Conservation (phyloP, 2,797 vertebrate genomes). For the Parambassis ranga region DNA sequence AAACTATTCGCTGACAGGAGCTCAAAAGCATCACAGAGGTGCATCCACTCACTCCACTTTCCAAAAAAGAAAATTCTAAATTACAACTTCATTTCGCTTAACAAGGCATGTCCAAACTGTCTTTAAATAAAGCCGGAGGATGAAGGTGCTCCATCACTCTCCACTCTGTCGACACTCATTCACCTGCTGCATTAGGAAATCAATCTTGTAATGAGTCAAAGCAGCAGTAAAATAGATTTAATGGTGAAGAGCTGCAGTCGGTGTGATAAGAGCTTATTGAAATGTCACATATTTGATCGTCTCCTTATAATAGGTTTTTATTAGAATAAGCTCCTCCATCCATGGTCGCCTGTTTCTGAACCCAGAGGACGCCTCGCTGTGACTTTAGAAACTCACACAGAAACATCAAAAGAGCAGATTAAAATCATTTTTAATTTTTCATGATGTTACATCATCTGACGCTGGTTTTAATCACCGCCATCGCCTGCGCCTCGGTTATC, state of each 20-base stretch:
- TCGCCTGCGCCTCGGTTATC: not conserved
- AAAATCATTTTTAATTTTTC: not conserved
- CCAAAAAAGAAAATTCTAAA: not conserved
- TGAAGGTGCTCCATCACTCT: constrained; percentile 4
- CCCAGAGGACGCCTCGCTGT: too few relatives aligned
- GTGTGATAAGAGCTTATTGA: constrained; percentile 44
- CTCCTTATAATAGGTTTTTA: constrained; percentile 5
- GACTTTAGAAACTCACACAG: too few relatives aligned
- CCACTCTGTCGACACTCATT: not conserved
- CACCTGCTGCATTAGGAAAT: constrained; percentile 49
- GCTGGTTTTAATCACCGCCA: not conserved
- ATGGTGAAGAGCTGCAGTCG: constrained; percentile 28
- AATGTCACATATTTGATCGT: constrained; percentile 43
- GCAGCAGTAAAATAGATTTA: constrained; percentile 40
- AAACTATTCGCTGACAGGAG: too few relatives aligned
- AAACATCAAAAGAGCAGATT: not conserved
- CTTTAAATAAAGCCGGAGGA: constrained; percentile 15
- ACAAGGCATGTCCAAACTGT: constrained; percentile 9
- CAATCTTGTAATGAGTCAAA: constrained; percentile 49
- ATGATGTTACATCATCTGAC: constrained; percentile 8
- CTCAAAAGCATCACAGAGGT: too few relatives aligned
- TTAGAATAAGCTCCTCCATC: too few relatives aligned
- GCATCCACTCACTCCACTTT: not conserved
- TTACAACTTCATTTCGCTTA: not conserved
- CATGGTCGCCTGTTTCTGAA: too few relatives aligned